Evolutionary conservation across 2,113 vertebrate species (phyloP), one percentile per base, ranked within the genome.

Genomic region (Eonycteris spelaea): DNA sequence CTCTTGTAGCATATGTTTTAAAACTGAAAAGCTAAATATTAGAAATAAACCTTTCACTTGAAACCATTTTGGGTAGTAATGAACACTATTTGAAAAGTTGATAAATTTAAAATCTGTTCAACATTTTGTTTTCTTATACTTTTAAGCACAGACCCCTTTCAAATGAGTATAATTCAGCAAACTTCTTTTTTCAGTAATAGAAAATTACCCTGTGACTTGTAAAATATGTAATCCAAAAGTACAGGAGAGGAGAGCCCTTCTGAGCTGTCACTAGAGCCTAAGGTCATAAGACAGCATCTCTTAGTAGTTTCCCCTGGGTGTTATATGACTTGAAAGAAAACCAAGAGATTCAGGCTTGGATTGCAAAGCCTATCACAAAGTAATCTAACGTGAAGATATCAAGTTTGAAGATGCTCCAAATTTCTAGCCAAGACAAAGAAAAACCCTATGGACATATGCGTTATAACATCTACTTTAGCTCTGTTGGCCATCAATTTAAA

Each of bases 401-500:
- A 38, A 96, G 61, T 19, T 48, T n/a, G 83, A 86, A 97, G 92
- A 96, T 24, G 21, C 86, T 96, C 82, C 11, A 8, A 6, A 43
- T 59, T 86, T 92, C 94, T 53, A 67, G 96, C 86, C 89, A 96
- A 94, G 63, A 75, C 83, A 88, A 91, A 94, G 87, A 92, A 94
- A 84, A 86, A 19, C 48, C 30, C 91, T 86, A 6, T 73, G 93
- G 89, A 86, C 86, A 28, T 59, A 93, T 61, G 90, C 24, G 48
- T 74, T 19, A 79, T 88, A 88, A 84, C 85, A 92, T 92, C 94
- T 51, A 65, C 21, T 1, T 63, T 93, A 75, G 79, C 45, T 88
- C 79, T 94, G 80, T 70, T 92, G 91, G 78, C 95, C 92, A 97
- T 97, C 97, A 91, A 96, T 96, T 91, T 40, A 92, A 97, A 97